Evolutionary conservation across 2,113 vertebrate genomes (phyloP).

Genomic region (Sterna hirundo): DNA sequence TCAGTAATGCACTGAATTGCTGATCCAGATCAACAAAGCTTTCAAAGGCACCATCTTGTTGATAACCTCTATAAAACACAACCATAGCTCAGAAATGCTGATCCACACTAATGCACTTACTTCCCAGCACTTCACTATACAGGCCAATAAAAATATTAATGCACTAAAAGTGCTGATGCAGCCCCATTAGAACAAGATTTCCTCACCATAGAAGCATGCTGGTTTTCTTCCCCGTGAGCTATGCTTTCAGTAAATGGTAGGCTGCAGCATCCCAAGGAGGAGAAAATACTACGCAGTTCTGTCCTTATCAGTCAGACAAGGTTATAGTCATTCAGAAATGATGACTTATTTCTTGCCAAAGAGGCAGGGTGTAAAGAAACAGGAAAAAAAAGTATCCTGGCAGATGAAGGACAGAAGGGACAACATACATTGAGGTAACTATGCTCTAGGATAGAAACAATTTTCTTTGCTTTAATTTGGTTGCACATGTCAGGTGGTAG

Average conservation of each 20-base stretch:
- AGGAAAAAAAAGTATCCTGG: neutral
- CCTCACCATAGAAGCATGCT: neutral
- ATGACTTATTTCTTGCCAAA: neutral
- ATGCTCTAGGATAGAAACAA: neutral
- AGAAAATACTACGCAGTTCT: neutral
- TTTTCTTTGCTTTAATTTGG: neutral
- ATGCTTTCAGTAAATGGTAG: neutral
- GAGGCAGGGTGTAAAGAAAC: neutral
- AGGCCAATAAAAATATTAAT: conserved; percentile 59
- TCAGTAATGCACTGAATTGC: conserved; percentile 35
- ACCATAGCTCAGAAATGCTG: conserved; percentile 33
- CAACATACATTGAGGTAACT: neutral
- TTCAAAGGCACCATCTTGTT: conserved; percentile 15
- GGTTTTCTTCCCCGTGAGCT: neutral
- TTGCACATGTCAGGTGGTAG: neutral
- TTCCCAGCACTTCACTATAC: conserved; percentile 13
- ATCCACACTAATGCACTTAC: conserved; percentile 27
- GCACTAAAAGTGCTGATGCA: conserved; percentile 47
- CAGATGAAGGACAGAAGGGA: neutral
- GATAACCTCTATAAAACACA: conserved; percentile 51
- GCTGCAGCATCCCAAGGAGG: neutral
- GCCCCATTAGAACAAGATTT: conserved; percentile 9
- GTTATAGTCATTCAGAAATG: neutral
- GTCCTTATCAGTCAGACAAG: neutral
- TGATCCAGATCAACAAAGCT: conserved; percentile 53